Evolutionary conservation across 2,113 vertebrate genomes (phyloP).

Genomic region (Garra rufa): DNA sequence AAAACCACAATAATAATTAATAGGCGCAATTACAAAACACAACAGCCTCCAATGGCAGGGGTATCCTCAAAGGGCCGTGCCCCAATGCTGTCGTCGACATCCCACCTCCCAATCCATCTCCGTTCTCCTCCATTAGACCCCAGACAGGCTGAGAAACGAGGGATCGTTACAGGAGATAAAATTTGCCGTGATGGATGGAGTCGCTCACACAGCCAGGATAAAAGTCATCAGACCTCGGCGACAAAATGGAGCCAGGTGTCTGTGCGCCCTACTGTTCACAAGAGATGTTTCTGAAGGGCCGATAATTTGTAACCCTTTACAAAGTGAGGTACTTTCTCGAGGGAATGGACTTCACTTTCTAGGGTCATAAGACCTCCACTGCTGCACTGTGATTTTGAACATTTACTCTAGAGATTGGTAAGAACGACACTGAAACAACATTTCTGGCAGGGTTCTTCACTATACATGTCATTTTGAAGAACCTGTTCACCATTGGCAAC

Average conservation of each 20-base stretch:
- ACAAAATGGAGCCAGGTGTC: conserved; percentile 51
- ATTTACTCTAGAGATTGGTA: neutral
- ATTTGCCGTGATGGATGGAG: conserved; percentile 56
- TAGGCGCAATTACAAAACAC: conserved; percentile 17
- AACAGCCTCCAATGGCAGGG: conserved; percentile 37
- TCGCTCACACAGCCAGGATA: conserved; percentile 50
- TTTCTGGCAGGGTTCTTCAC: neutral
- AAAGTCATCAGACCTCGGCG: conserved; percentile 55
- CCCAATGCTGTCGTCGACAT: conserved; percentile 42
- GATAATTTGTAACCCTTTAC: conserved; percentile 4
- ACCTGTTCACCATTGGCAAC: neutral
- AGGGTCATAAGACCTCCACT: neutral
- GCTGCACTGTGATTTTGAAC: neutral
- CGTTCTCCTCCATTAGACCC: conserved; percentile 59
- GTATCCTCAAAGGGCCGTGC: conserved; percentile 33
- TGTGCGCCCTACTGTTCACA: neutral
- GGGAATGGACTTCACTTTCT: conserved; percentile 24
- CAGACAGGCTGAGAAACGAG: conserved; percentile 61
- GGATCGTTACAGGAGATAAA: conserved; percentile 59
- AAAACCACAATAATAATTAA: conserved; percentile 30
- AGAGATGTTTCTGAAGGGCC: neutral
- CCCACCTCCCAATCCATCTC: conserved; percentile 57
- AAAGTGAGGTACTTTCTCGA: conserved; percentile 24
- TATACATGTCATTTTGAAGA: neutral
- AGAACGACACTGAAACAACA: neutral